These are phyloP conservation scores for Drosophila nigrodunni DNA, from an alignment of 1,140 invertebrate genomes.

Conservation along the genomic window DNA sequence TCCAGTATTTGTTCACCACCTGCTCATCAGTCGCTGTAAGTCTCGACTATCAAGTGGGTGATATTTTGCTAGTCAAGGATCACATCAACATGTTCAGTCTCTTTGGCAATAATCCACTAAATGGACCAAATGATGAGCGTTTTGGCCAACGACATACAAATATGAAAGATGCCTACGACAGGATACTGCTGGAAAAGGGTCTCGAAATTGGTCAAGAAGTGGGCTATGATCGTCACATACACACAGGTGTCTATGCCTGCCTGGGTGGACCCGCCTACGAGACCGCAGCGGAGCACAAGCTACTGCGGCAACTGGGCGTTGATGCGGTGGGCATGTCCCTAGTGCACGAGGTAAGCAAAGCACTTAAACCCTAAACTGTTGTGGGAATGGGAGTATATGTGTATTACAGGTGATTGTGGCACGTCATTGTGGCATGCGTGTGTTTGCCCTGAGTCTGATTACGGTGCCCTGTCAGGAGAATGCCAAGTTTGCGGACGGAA, in stretches of 20 bases:
- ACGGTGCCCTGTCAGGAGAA: constrained; percentile 90
- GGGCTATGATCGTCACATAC: constrained; percentile 89
- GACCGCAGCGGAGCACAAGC: constrained; percentile 93
- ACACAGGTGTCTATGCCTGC: constrained; percentile 95
- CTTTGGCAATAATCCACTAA: constrained; percentile 94
- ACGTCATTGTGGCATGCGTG: constrained; percentile 93
- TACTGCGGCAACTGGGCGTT: constrained; percentile 92
- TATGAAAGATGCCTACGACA: constrained; percentile 94
- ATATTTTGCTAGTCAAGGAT: constrained; percentile 98
- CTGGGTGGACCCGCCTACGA: constrained; percentile 96
- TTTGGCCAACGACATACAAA: constrained; percentile 95
- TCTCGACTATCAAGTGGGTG: constrained; percentile 92
- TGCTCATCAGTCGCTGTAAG: constrained; percentile 97
- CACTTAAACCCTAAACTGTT: background rate
- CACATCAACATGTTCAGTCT: constrained; percentile 95
- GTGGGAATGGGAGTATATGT: background rate
- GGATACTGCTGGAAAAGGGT: constrained; percentile 88
- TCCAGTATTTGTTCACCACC: constrained; percentile 93
- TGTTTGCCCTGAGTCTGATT: constrained; percentile 95
- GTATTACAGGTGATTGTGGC: constrained; percentile 85
- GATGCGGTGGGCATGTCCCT: constrained; percentile 98
- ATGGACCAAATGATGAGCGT: constrained; percentile 96
- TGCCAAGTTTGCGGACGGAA: constrained; percentile 89
- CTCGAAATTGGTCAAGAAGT: constrained; percentile 89
- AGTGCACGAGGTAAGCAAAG: constrained; percentile 78